phyloP scores from a whole-genome alignment of 23 tunicate species.

The Pegea sp. region DNA sequence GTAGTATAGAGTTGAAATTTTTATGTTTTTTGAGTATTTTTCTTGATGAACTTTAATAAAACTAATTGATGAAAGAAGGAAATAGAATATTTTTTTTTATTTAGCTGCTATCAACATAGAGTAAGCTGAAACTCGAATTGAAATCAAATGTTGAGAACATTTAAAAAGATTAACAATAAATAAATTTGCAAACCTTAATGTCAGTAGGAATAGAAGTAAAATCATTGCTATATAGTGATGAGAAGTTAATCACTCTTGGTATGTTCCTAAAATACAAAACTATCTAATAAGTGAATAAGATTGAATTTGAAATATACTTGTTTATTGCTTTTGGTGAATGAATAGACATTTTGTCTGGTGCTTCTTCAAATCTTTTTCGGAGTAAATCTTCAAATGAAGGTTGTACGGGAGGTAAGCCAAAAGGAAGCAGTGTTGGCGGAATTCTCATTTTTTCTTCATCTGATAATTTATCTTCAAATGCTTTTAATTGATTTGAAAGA shows the following conservation, averaged over 20 bases:
- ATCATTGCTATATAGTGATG: background rate
- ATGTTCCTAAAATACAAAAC: too few species aligned
- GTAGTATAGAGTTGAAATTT: too few species aligned
- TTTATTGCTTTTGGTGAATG: background rate
- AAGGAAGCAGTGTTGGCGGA: conserved; percentile 1
- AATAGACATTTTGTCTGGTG: background rate
- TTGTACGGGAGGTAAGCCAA: background rate
- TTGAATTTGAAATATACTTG: background rate
- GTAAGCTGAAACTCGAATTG: too few species aligned
- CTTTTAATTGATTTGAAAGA: too few species aligned
- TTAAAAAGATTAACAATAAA: background rate
- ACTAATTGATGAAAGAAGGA: too few species aligned
- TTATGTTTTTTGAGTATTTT: too few species aligned
- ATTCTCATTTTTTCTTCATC: background rate
- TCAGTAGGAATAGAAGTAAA: background rate
- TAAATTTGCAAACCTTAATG: background rate
- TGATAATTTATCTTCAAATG: too few species aligned
- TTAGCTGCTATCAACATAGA: too few species aligned
- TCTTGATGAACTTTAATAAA: too few species aligned
- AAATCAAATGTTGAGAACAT: background rate
- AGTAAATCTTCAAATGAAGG: background rate
- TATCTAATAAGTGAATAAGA: too few species aligned
- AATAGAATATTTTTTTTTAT: too few species aligned
- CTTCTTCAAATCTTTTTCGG: background rate
- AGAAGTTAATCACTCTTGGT: background rate